Conservation (phyloP, 2,797 vertebrate species). For the Calcarius lapponicus region DNA sequence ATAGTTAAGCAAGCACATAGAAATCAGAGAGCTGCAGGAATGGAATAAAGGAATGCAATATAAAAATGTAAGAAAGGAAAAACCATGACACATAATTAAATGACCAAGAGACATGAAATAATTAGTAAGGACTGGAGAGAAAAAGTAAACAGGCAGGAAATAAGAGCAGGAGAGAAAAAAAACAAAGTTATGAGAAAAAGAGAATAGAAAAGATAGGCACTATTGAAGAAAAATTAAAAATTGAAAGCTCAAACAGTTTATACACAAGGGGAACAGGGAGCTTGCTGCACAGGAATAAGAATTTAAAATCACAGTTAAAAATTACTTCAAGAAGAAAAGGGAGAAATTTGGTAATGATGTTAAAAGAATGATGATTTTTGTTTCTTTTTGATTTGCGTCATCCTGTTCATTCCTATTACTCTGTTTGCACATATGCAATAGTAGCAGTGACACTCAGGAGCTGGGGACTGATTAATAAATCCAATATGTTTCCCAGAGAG, state of each 20-base stretch:
- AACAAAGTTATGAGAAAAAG: neutral
- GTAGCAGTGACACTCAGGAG: neutral
- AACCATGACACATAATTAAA: neutral
- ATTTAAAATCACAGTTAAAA: neutral
- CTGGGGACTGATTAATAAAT: neutral
- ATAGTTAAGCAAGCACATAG: constrained; percentile 56
- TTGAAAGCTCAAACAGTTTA: neutral
- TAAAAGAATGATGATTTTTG: neutral
- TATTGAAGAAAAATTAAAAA: constrained; percentile 13
- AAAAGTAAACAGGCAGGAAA: constrained; percentile 17
- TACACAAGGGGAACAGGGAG: neutral
- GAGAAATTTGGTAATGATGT: neutral
- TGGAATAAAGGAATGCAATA: constrained; percentile 28
- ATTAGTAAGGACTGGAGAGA: neutral
- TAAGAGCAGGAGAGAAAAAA: neutral
- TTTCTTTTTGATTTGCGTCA: neutral
- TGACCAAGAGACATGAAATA: constrained; percentile 5
- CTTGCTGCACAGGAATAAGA: neutral
- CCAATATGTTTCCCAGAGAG: neutral
- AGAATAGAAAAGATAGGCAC: neutral
- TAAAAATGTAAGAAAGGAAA: neutral
- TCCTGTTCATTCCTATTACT: neutral
- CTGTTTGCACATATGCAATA: neutral
- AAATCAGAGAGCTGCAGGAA: constrained; percentile 48
- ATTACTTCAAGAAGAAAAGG: neutral